Evolutionary conservation across 2,888 invertebrate species (phyloP), one percentile per base, ranked within the genome.

Genomic region (Eulithis testata): DNA sequence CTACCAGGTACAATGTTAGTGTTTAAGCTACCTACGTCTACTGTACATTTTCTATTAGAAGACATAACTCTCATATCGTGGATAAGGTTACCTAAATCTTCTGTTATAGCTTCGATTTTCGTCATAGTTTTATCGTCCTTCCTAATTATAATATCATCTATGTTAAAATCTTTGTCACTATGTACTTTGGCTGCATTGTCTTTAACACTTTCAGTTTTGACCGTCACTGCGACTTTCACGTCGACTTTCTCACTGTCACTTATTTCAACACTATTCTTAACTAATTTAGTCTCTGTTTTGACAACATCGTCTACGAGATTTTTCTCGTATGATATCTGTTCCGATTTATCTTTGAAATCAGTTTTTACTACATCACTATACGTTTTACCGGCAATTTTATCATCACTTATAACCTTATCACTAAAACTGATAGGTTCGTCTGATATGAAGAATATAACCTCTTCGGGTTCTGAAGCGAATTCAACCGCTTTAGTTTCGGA

Each of bases 81-180:
- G 63, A 90, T 89, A 1, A 93, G 79, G 66, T 89, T 85, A 14
- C 90, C 88, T 66, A 94, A 79, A 66, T 93, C 90, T 71, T 93
- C 86, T 11, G 89, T 87, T 49, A 90, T 84, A 21, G 85, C 84
- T 76, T 87, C 87, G 54, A 94, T 85, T 73, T 90, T 81, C 68
- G 85, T 82, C 79, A 91, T 82, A 45, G 89, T 82, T 68, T 81
- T 79, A 50, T 77, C 81, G 55, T 79, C 75, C 61, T 78, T 79
- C 66, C 81, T 78, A 63, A 72, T 75, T 76, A 71, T 75, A 70
- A 72, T 74, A 68, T 82, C 78, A 72, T 81, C 81, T 76, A 75
- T 73, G 66, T 75, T 70, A 61, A 74, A 76, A 71, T 81, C 82
- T 81, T 81, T 74, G 66, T 75, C 76, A 62, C 65, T 63, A 70